phyloP scores from a whole-genome alignment of 2,888 invertebrate species.

The Drosophila tanythrix region DNA sequence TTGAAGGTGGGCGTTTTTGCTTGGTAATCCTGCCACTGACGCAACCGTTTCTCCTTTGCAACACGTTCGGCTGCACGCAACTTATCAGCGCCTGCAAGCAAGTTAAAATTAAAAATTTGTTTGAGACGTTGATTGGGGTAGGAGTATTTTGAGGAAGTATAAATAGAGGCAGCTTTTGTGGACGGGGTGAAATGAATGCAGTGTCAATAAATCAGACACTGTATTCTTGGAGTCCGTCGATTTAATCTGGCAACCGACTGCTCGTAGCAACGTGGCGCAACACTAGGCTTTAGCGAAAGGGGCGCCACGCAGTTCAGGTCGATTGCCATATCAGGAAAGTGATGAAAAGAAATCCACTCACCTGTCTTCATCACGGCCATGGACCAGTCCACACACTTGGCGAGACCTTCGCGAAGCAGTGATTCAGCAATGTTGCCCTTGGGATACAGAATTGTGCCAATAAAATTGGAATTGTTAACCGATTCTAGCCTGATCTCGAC shows the following conservation, averaged over 20 bases:
- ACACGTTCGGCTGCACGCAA: constrained; percentile 93
- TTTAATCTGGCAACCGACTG: constrained; percentile 75
- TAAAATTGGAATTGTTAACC: constrained; percentile 95
- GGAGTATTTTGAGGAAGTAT: background rate
- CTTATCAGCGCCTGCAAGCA: constrained; percentile 89
- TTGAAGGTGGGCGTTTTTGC: constrained; percentile 90
- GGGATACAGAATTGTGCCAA: constrained; percentile 97
- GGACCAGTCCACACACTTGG: constrained; percentile 97
- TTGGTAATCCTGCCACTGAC: constrained; percentile 97
- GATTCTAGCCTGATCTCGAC: constrained; percentile 96
- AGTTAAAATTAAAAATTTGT: background rate
- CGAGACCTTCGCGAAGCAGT: constrained; percentile 95
- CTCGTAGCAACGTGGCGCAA: constrained; percentile 50
- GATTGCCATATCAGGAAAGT: constrained; percentile 38
- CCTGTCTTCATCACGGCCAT: constrained; percentile 92
- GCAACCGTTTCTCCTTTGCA: constrained; percentile 94
- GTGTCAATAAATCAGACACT: constrained; percentile 52
- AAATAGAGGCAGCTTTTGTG: constrained; percentile 54
- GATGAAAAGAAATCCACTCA: constrained; percentile 47
- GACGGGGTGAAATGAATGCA: constrained; percentile 85
- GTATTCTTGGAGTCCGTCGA: constrained; percentile 83
- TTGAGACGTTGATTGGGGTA: background rate
- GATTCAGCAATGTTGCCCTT: constrained; percentile 97
- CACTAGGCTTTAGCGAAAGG: constrained; percentile 56
- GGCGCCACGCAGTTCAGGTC: constrained; percentile 50